Evolutionary conservation across 1,140 invertebrate genomes (phyloP), one percentile per base, ranked within the genome.

Genomic region (Asobara japonica): DNA sequence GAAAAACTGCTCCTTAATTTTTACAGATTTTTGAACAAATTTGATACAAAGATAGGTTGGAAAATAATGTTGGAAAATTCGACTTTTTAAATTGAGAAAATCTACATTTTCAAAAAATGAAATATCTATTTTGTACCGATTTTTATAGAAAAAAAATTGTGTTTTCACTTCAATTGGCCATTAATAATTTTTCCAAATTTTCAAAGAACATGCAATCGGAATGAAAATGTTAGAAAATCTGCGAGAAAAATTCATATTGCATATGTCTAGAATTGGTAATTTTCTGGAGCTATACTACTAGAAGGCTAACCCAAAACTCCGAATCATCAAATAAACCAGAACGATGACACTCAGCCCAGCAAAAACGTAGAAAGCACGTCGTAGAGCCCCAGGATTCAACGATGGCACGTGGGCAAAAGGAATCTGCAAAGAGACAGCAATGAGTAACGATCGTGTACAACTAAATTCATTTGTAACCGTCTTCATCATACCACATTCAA

Each of bases 331-430:
- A 75, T 89, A 90, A 62, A 83, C 77, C 69, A 90, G 76, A 48
- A 88, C 83, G 62, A 89, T 68, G 33, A 87, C 73, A 74, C 86
- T 85, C 56, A 89, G 79, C 22, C 86, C 86, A 56, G 86, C 74
- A 74, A 89, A 86, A 65, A 90, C 89, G 78, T 84, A 87, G 76
- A 89, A 85, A 66, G 84, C 88, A 74, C 89, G 84, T 18, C 78
- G 68, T 20, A 89, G 66, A 51, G 89, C 87, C 60, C 83, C 88
- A 51, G 83, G 64, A 66, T 84, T 83, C 25, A 86, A 68, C 27
- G 77, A 70, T 62, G 78, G 61, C 56, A 33, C 6, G 66, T 81
- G 81, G 1, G 74, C 68, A 3, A 29, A 16, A 18, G 22, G 41
- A 13, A 60, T 29, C 69, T 70, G 45, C 29, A 33, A 51, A 29